These are phyloP conservation scores for Tridacna gigas DNA, from an alignment of 2,888 invertebrate genomes.

Conservation along the genomic window DNA sequence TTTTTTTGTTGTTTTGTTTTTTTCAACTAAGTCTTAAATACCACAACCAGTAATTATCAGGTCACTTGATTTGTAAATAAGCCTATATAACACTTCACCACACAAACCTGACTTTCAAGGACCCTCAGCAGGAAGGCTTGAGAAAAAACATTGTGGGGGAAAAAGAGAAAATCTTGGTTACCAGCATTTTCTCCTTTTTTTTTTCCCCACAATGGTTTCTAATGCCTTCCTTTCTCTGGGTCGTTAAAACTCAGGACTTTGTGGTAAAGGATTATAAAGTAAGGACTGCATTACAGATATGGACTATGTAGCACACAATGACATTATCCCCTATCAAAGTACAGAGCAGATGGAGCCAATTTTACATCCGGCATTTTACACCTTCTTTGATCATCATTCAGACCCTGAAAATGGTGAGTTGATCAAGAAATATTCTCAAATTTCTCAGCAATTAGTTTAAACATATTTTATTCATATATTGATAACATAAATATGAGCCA, in stretches of 20 bases:
- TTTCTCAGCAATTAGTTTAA: too few species aligned
- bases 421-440: background rate
- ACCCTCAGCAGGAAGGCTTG: background rate
- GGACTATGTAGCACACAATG: conserved; percentile 99
- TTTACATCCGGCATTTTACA: conserved; percentile 98
- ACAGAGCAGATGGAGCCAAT: conserved; percentile 93
- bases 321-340: conserved; percentile 97
- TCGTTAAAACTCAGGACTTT: too few species aligned
- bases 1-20: too few species aligned
- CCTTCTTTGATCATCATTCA: conserved; percentile 93
- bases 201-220: background rate
- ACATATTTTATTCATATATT: too few species aligned
- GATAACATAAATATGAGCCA: too few species aligned
- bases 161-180: background rate
- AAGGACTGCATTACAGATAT: conserved; percentile 88
- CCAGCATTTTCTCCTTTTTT: background rate
- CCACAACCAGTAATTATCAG: too few species aligned
- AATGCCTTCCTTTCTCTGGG: background rate
- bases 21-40: too few species aligned
- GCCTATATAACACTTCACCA: background rate
- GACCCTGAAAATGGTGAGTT: conserved; percentile 88
- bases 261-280: too few species aligned
- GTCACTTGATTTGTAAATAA: background rate
- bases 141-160: background rate
- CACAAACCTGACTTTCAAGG: background rate